phyloP scores from a whole-genome alignment of 2,888 invertebrate species.

The Thelaira solivaga region DNA sequence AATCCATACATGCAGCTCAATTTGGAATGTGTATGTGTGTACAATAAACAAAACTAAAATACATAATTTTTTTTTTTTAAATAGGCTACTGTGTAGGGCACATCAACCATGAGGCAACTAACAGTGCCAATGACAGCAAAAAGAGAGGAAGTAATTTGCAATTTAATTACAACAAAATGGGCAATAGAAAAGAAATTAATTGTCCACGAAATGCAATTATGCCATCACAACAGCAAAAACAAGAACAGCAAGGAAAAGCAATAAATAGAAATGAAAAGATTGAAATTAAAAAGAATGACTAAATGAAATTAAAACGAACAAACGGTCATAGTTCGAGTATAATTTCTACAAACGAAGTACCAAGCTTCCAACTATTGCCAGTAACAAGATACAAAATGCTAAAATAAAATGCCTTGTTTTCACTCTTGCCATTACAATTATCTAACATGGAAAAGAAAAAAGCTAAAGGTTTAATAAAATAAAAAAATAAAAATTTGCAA shows the following conservation, averaged over 20 bases:
- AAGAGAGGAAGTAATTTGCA: conserved; percentile 77
- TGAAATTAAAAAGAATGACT: conserved; percentile 56
- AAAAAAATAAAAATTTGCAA: neutral
- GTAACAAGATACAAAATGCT: conserved; percentile 21
- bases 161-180: conserved; percentile 77
- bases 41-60: too few relatives aligned
- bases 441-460: neutral
- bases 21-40: too few relatives aligned
- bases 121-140: conserved; percentile 27
- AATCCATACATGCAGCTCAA: too few relatives aligned
- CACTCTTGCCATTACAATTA: neutral
- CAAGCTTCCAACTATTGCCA: conserved; percentile 7
- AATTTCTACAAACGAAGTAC: conserved; percentile 29
- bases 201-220: conserved; percentile 78
- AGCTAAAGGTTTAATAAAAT: neutral
- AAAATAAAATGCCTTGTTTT: conserved; percentile 36
- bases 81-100: neutral
- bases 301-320: conserved; percentile 23
- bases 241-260: conserved; percentile 31
- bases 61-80: neutral
- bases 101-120: neutral
- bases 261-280: conserved; percentile 47
- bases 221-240: conserved; percentile 67
- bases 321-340: conserved; percentile 43
- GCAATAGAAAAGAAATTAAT: conserved; percentile 77